phyloP scores from a whole-genome alignment of 2,113 vertebrate species.

The Sigmodon hispidus region DNA sequence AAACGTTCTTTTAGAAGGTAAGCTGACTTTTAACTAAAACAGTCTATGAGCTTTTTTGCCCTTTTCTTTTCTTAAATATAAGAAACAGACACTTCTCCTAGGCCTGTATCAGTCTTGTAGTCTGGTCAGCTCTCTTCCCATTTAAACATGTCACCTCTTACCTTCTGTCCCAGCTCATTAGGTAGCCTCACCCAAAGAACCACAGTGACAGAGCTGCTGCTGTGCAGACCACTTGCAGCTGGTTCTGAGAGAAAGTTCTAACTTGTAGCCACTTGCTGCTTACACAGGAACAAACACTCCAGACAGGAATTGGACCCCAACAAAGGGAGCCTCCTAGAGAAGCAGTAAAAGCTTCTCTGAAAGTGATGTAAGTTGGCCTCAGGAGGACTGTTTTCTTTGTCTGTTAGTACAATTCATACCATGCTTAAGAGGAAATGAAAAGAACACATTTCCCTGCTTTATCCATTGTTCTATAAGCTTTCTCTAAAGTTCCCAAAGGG shows the following conservation, averaged over 20 bases:
- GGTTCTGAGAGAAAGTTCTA: slow-evolving; percentile 68
- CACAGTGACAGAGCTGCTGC: fast-evolving
- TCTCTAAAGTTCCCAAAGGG: slow-evolving; percentile 75
- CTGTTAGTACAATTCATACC: slow-evolving; percentile 70
- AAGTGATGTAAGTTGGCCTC: slow-evolving; percentile 72
- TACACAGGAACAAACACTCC: slow-evolving; percentile 81
- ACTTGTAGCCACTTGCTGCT: slow-evolving; percentile 77
- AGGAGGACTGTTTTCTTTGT: slow-evolving; percentile 79
- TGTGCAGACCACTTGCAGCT: not conserved
- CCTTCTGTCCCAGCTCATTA: slow-evolving; percentile 2
- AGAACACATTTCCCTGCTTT: slow-evolving; percentile 74
- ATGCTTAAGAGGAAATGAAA: slow-evolving; percentile 74
- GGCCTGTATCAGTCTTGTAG: not conserved
- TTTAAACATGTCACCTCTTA: slow-evolving; percentile 52
- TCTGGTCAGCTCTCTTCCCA: slow-evolving; percentile 12
- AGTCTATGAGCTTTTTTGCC: not conserved
- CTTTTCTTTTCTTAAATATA: not conserved
- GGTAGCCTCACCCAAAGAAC: not conserved
- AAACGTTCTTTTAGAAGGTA: slow-evolving; percentile 40
- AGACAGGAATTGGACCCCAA: slow-evolving; percentile 71
- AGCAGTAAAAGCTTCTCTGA: slow-evolving; percentile 55
- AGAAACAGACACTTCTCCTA: slow-evolving; percentile 27
- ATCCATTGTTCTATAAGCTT: slow-evolving; percentile 80
- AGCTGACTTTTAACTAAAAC: slow-evolving; percentile 29
- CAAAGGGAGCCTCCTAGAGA: slow-evolving; percentile 48